Evolutionary conservation across 2,113 vertebrate genomes (phyloP).

Genomic region (Aythya baeri): DNA sequence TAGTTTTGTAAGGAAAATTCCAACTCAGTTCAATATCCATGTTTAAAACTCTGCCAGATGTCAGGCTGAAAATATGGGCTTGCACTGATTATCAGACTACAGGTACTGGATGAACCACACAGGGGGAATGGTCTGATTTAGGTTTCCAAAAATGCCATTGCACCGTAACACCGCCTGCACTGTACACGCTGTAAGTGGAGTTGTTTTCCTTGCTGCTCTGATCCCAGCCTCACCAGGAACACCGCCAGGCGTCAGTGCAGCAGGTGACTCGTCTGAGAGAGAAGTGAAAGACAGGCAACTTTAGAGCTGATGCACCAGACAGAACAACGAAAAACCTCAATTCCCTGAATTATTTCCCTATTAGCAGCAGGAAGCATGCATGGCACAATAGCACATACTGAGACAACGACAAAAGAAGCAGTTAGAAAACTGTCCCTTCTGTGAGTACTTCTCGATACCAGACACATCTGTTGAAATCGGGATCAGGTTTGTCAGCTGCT

Average conservation of each 20-base stretch:
- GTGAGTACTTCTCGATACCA: not conserved
- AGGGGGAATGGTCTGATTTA: not conserved
- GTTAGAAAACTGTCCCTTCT: not conserved
- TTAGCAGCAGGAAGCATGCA: not conserved
- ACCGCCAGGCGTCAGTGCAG: fast-evolving
- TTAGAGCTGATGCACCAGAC: not conserved
- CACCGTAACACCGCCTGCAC: not conserved
- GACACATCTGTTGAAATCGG: not conserved
- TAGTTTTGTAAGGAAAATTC: not conserved
- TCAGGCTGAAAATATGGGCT: not conserved
- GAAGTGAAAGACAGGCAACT: not conserved
- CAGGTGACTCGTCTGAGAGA: not conserved
- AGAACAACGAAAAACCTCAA: fast-evolving
- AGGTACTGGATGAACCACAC: not conserved
- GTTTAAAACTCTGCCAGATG: not conserved
- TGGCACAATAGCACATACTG: fast-evolving
- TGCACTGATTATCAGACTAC: fast-evolving
- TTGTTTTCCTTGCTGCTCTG: not conserved
- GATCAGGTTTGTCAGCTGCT: not conserved
- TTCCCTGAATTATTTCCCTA: not conserved
- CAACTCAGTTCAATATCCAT: not conserved
- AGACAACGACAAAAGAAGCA: not conserved
- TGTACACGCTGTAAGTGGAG: not conserved
- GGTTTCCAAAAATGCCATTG: too few relatives aligned
- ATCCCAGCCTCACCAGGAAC: not conserved